phyloP scores from a whole-genome alignment of 2,113 vertebrate species.

The Lophius piscatorius region DNA sequence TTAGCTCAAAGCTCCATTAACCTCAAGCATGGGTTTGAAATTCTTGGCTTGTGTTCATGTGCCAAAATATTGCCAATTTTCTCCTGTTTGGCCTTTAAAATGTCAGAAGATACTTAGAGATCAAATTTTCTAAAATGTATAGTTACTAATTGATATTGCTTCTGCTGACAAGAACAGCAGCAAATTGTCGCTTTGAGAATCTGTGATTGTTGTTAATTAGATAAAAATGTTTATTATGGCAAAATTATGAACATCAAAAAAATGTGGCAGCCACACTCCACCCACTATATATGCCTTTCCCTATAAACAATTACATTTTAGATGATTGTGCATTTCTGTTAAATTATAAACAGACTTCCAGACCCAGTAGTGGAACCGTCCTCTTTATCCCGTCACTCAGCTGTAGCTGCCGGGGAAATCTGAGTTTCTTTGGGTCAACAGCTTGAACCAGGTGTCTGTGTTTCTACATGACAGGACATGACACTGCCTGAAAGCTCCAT shows the following conservation, averaged over 20 bases:
- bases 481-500: slow-evolving; percentile 22
- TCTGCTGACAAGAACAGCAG: background rate
- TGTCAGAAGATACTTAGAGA: background rate
- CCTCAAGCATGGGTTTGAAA: background rate
- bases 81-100: background rate
- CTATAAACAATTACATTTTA: background rate
- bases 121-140: background rate
- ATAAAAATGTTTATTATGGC: background rate
- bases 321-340: background rate
- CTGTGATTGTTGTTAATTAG: background rate
- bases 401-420: slow-evolving; percentile 25
- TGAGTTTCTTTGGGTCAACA: slow-evolving; percentile 55
- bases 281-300: background rate
- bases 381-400: slow-evolving; percentile 33
- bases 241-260: background rate
- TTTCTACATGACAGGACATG: slow-evolving; percentile 45
- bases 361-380: background rate
- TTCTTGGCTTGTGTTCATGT: background rate
- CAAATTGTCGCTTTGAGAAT: background rate
- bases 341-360: background rate
- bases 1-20: background rate
- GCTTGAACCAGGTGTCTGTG: slow-evolving; percentile 50
- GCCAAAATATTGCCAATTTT: background rate
- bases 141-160: background rate
- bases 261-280: background rate